Base-by-base conservation (phyloP, 2,888 invertebrate species). In the Laothoe populi region DNA sequence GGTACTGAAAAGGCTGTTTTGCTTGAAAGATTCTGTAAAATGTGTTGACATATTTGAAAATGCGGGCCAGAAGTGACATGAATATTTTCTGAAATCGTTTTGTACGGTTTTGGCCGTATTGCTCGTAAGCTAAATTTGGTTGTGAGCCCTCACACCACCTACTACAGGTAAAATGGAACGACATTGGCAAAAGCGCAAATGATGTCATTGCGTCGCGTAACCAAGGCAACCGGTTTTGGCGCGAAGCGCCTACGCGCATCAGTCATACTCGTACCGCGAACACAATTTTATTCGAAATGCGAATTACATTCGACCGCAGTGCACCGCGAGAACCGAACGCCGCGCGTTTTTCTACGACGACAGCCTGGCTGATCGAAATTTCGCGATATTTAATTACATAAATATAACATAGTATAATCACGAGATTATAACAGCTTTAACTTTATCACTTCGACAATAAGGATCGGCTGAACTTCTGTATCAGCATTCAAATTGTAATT, bases 291-390 rank as follows among this genome's bases (percentile, higher is more conserved):
- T 61, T 63, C 62, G 66, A 63, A 64, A 63, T 61, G 67, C 67
- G 59, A 64, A 67, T n/a, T 62, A 72, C 86, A 88, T 87, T 90
- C 90, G 92, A 91, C 90, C 91, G 91, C 90, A 90, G 92, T 92
- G 87, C 88, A 87, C 86, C 84, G 90, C 90, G 85, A 87, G 80
- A 83, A 83, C 72, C 86, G 85, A 86, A 81, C 86, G 86, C 83
- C 82, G 81, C 81, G 78, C 78, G 73, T 73, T 69, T 72, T 69
- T 66, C 90, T 88, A 90, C 90, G 90, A 90, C 91, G 86, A 90
- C 90, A 72, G 64, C 67, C 62, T 68, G 79, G 89, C 91, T 90
- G 89, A 81, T 82, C 89, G 90, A 91, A 86, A 71, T 74, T 72
- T 78, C 73, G 77, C 81, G 72, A 81, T 68, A 76, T 68, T 73